Conservation (phyloP, 2,113 vertebrate genomes). For the Tricholaema leucomelas region DNA sequence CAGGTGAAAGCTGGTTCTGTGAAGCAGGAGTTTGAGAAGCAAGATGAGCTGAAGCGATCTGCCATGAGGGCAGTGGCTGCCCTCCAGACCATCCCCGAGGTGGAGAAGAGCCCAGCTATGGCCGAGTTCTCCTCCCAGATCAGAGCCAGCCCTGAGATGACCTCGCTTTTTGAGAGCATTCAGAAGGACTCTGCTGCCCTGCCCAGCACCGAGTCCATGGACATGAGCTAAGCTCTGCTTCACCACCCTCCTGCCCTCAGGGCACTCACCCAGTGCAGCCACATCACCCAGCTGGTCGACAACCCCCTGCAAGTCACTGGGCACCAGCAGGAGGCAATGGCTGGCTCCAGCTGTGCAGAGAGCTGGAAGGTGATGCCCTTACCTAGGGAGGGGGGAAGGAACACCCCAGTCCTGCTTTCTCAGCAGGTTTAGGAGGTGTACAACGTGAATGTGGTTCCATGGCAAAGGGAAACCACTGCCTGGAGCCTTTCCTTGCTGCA, state of each 20-base stretch:
- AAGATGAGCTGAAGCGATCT: slow-evolving; percentile 92
- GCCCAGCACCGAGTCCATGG: slow-evolving; percentile 81
- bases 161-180: slow-evolving; percentile 89
- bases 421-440: neutral
- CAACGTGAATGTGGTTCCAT: neutral
- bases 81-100: slow-evolving; percentile 89
- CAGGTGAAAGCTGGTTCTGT: slow-evolving; percentile 95
- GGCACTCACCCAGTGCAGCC: neutral
- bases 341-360: neutral
- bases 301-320: neutral
- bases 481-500: neutral
- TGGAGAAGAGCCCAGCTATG: slow-evolving; percentile 88
- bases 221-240: slow-evolving; percentile 80
- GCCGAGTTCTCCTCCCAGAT: slow-evolving; percentile 90
- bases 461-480: neutral
- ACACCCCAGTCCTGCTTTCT: neutral
- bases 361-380: too few relatives aligned
- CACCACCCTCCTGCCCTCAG: neutral
- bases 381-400: neutral
- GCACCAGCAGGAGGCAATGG: accelerated
- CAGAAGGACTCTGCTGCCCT: slow-evolving; percentile 81
- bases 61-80: slow-evolving; percentile 94
- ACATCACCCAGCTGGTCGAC: accelerated
- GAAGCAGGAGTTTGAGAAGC: slow-evolving; percentile 97
- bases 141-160: slow-evolving; percentile 86